These are phyloP conservation scores for Gymnothorax javanicus DNA, from an alignment of 2,797 vertebrate genomes.

Conservation along the genomic window DNA sequence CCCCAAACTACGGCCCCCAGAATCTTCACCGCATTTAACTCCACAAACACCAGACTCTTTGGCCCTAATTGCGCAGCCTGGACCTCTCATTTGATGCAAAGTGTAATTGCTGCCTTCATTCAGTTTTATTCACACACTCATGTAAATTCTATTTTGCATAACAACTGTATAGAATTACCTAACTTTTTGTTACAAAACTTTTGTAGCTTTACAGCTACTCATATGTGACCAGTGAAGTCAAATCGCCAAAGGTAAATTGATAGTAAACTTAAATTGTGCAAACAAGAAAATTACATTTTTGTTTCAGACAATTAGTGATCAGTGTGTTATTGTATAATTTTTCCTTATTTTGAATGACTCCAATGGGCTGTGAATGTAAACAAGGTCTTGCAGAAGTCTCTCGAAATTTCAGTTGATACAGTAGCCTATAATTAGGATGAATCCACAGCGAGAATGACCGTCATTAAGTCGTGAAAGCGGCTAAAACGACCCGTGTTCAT, in stretches of 20 bases:
- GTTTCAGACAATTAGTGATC: not conserved
- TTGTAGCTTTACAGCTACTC: not conserved
- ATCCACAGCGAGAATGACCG: not conserved
- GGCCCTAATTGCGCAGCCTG: too few species aligned
- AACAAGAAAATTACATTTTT: not conserved
- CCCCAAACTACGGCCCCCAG: too few species aligned
- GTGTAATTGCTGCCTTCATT: too few species aligned
- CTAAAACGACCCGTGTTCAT: not conserved
- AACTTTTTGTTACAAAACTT: not conserved
- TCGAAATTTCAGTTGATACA: not conserved
- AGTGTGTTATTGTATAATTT: too few species aligned
- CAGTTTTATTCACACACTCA: too few species aligned
- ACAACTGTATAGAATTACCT: too few species aligned
- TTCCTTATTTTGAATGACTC: not conserved
- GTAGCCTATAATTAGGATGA: not conserved
- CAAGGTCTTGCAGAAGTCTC: not conserved
- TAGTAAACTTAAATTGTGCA: not conserved
- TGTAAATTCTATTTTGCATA: too few species aligned
- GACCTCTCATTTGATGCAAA: too few species aligned
- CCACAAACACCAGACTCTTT: too few species aligned
- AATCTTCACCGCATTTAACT: too few species aligned
- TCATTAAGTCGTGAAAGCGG: conserved; percentile 23
- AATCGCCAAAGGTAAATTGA: not conserved
- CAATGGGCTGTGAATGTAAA: not conserved
- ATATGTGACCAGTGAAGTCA: not conserved